A percentile compares a stretch with the other conserved stretches of the same genome.
These are phyloP conservation scores for Spea hammondii DNA, from an alignment of 2,797 vertebrate genomes.

Conservation along the genomic window DNA sequence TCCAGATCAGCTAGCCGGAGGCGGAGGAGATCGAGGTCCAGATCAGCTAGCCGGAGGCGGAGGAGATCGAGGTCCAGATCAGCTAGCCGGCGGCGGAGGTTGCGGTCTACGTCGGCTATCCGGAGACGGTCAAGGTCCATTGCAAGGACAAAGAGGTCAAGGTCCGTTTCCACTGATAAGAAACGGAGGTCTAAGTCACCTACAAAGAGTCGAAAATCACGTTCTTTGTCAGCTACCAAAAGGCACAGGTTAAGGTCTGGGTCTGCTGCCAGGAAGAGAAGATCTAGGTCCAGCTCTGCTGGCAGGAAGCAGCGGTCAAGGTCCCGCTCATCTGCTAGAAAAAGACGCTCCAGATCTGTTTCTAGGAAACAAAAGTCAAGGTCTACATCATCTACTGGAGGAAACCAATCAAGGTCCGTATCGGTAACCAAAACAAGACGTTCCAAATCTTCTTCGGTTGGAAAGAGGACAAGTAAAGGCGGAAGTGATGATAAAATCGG, in stretches of 20 bases:
- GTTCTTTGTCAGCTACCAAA: constrained; percentile 69
- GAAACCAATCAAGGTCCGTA: too few relatives aligned
- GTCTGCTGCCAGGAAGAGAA: constrained; percentile 55
- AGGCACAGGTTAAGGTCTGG: constrained; percentile 56
- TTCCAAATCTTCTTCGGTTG: background rate
- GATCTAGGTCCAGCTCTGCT: constrained; percentile 8
- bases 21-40: constrained; percentile 58
- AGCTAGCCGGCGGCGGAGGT: constrained; percentile 13
- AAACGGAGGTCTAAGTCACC: constrained; percentile 5
- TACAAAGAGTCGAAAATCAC: constrained; percentile 62
- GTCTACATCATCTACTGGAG: constrained; percentile 2
- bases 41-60: constrained; percentile 59
- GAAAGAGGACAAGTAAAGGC: background rate
- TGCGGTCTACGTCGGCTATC: constrained; percentile 68
- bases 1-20: constrained; percentile 34
- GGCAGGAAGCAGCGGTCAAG: constrained; percentile 65
- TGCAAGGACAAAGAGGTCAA: background rate
- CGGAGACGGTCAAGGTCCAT: constrained; percentile 56
- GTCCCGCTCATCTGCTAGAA: constrained; percentile 18
- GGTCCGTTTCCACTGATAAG: background rate
- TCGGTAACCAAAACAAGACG: background rate
- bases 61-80: background rate
- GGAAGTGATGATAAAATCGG: background rate
- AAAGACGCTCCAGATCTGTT: background rate
- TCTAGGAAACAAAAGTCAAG: constrained; percentile 39